Percentiles rank a stretch among this genome's conserved stretches.
Evolutionary conservation across 2,888 invertebrate genomes (phyloP).

Genomic region (Limnephilus marmoratus): DNA sequence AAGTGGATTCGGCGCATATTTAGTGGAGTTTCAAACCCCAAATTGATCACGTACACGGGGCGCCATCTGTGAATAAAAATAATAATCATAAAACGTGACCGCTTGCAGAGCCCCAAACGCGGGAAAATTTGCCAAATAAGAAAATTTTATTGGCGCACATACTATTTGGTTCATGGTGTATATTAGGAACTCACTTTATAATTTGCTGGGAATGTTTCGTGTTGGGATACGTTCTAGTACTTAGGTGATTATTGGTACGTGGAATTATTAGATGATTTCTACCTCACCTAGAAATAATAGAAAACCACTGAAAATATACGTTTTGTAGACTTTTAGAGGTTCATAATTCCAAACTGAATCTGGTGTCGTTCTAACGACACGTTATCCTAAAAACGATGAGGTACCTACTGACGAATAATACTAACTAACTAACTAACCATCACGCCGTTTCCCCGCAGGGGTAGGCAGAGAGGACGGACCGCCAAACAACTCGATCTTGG

Average conservation of each 20-base stretch:
- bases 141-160: constrained; percentile 35
- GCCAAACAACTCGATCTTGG: too few relatives aligned
- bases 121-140: constrained; percentile 28
- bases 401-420: too few relatives aligned
- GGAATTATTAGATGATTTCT: background rate
- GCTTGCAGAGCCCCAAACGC: constrained; percentile 40
- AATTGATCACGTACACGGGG: constrained; percentile 46
- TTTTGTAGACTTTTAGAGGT: too few relatives aligned
- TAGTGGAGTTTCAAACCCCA: constrained; percentile 25
- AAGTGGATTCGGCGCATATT: constrained; percentile 51
- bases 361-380: too few relatives aligned
- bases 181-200: constrained; percentile 6
- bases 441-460: too few relatives aligned
- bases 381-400: too few relatives aligned
- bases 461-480: too few relatives aligned
- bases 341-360: too few relatives aligned
- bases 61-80: constrained; percentile 62
- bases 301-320: background rate
- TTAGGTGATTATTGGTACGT: background rate
- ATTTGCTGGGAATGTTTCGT: background rate
- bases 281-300: background rate
- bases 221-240: background rate
- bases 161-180: background rate
- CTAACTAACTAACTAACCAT: too few relatives aligned
- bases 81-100: constrained; percentile 62